These are phyloP conservation scores for Lamproptera curius DNA, from an alignment of 2,888 invertebrate species.

Conservation along the genomic window DNA sequence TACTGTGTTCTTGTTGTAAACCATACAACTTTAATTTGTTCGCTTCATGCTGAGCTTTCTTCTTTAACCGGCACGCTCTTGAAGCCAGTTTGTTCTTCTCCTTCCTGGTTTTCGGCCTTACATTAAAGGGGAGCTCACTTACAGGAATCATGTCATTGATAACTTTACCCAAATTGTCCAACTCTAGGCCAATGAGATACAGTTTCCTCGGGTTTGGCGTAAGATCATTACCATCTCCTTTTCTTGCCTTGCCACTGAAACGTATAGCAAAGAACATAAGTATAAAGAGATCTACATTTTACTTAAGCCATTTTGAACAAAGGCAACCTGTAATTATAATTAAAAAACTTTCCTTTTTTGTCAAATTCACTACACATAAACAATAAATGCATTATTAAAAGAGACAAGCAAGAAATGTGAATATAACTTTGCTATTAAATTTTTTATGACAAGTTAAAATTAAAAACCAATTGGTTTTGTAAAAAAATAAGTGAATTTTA, in stretches of 20 bases:
- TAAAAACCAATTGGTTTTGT: no score
- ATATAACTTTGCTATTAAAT: no score
- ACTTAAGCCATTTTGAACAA: no score
- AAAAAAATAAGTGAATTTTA: no score
- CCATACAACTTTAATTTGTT: slow-evolving; percentile 97
- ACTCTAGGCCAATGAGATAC: slow-evolving; percentile 92
- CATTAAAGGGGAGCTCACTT: slow-evolving; percentile 93
- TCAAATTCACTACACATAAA: no score
- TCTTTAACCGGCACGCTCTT: slow-evolving; percentile 96
- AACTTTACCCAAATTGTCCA: slow-evolving; percentile 92
- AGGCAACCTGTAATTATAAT: no score
- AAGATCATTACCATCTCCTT: slow-evolving; percentile 98
- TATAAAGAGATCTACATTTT: no score
- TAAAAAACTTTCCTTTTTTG: no score
- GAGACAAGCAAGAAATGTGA: no score
- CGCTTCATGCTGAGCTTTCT: slow-evolving; percentile 99
- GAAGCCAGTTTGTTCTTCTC: slow-evolving; percentile 99
- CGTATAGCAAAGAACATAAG: not conserved
- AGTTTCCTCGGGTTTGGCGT: slow-evolving; percentile 97
- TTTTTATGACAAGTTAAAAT: no score
- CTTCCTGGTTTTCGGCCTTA: slow-evolving; percentile 94
- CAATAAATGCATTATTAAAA: no score
- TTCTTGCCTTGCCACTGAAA: slow-evolving; percentile 91
- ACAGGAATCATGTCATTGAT: slow-evolving; percentile 98
- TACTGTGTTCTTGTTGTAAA: slow-evolving; percentile 95